Conservation (phyloP, 2,113 vertebrate species). For the Amblyornis subalaris region DNA sequence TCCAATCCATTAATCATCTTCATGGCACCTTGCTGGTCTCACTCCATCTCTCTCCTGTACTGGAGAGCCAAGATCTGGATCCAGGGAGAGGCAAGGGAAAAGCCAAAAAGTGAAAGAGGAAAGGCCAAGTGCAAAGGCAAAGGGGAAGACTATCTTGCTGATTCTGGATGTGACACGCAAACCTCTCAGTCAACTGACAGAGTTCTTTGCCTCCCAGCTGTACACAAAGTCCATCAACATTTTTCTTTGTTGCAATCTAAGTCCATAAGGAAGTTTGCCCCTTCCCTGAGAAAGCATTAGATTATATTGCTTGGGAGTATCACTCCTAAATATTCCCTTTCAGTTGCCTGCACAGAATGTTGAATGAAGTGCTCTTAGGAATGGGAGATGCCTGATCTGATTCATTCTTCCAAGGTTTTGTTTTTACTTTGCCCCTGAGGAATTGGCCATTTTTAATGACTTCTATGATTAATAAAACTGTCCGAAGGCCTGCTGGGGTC, state of each 20-base stretch:
- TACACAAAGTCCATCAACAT: not conserved
- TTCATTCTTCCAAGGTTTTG: constrained; percentile 9
- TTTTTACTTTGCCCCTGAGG: constrained; percentile 23
- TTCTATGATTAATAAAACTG: constrained; percentile 55
- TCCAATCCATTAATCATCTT: not conserved
- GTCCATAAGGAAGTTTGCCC: not conserved
- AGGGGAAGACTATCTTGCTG: not conserved
- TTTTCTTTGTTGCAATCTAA: not conserved
- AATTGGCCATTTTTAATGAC: constrained; percentile 17
- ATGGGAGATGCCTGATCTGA: constrained; percentile 1
- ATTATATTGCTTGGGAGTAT: not conserved
- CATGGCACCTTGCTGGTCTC: not conserved
- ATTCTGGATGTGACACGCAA: not conserved
- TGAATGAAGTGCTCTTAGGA: not conserved
- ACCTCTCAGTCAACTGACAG: not conserved
- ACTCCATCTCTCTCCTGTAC: not conserved
- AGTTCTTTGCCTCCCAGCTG: not conserved
- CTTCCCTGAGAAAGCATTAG: not conserved
- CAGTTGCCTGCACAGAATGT: not conserved
- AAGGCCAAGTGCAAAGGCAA: not conserved
- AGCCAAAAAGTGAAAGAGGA: not conserved
- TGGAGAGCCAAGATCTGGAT: not conserved
- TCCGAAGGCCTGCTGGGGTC: constrained; percentile 29
- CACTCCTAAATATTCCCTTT: not conserved
- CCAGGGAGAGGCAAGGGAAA: not conserved